phyloP scores from a whole-genome alignment of 2,113 vertebrate genomes.

The Pheucticus melanocephalus region DNA sequence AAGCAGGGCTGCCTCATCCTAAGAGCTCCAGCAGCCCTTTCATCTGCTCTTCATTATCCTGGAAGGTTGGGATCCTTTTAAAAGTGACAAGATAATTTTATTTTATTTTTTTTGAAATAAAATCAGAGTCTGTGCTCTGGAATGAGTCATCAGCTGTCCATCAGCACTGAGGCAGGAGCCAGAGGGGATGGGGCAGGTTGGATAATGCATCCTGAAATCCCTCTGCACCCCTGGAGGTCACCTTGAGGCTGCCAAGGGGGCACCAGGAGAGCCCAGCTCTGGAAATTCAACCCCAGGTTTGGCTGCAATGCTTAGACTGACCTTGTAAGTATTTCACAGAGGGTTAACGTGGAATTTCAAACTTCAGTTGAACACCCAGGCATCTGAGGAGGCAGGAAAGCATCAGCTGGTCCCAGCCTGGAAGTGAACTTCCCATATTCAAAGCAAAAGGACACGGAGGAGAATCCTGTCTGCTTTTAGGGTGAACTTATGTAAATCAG shows the following conservation, averaged over 20 bases:
- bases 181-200: neutral
- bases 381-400: accelerated
- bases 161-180: neutral
- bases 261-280: neutral
- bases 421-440: neutral
- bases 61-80: neutral
- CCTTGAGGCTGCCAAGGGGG: neutral
- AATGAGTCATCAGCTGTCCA: neutral
- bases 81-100: neutral
- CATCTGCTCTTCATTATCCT: neutral
- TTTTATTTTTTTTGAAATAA: neutral
- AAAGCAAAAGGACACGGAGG: neutral
- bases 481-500: neutral
- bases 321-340: neutral
- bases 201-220: neutral
- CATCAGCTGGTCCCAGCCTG: neutral
- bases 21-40: neutral
- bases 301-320: neutral
- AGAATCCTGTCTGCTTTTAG: neutral
- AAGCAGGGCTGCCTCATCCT: neutral
- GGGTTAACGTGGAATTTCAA: neutral
- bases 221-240: neutral
- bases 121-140: neutral
- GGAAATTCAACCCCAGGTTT: neutral
- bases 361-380: neutral